phyloP scores from a whole-genome alignment of 2,888 invertebrate genomes.

The Leptinotarsa peninsularis region DNA sequence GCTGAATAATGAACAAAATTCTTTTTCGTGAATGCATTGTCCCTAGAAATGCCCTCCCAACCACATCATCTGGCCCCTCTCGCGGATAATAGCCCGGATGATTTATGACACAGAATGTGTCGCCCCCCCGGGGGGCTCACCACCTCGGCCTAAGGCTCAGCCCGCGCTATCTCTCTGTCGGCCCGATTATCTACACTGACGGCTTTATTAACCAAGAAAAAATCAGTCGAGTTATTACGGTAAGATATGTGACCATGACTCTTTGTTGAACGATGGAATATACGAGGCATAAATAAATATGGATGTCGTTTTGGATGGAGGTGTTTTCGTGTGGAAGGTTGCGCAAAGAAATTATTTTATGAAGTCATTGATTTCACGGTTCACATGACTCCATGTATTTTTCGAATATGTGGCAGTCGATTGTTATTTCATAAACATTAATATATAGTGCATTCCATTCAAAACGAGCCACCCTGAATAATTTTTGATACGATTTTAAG shows the following conservation, averaged over 20 bases:
- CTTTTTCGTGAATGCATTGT: slow-evolving; percentile 10
- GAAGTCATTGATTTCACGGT: slow-evolving; percentile 19
- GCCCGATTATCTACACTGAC: slow-evolving; percentile 43
- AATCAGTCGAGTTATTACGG: slow-evolving; percentile 39
- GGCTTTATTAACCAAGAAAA: slow-evolving; percentile 43
- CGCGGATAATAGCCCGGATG: slow-evolving; percentile 39
- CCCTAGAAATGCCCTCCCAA: slow-evolving; percentile 1
- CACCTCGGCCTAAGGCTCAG: slow-evolving; percentile 31
- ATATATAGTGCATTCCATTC: too few species aligned
- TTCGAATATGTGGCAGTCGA: neutral
- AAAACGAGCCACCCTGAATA: too few species aligned
- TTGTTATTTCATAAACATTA: neutral
- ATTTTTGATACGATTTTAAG: too few species aligned
- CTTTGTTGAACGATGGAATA: slow-evolving; percentile 34
- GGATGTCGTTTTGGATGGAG: slow-evolving; percentile 20
- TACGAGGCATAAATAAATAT: slow-evolving; percentile 32
- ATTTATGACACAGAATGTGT: slow-evolving; percentile 40
- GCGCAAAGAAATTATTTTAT: slow-evolving; percentile 17
- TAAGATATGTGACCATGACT: slow-evolving; percentile 39
- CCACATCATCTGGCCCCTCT: slow-evolving; percentile 29
- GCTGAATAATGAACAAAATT: slow-evolving; percentile 1
- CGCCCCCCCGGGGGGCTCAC: slow-evolving; percentile 37
- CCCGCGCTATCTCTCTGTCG: slow-evolving; percentile 34
- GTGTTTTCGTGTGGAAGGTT: slow-evolving; percentile 6
- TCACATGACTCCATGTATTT: neutral